Evolutionary conservation across 2,113 vertebrate species (phyloP), one percentile per base, ranked within the genome.

Genomic region (Thinocorus orbignyianus): DNA sequence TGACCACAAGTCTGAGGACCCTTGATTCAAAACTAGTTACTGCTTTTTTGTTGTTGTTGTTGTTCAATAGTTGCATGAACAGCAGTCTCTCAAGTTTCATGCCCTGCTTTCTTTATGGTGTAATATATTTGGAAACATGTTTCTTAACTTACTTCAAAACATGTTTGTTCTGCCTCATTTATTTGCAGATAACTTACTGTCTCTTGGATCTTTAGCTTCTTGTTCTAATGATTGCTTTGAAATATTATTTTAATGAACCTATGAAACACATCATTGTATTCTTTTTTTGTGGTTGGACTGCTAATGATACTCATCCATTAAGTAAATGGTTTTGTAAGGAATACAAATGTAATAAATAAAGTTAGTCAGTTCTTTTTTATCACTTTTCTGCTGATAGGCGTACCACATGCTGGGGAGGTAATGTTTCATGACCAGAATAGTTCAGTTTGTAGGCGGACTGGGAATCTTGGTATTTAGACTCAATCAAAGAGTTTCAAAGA

Each of bases 271-370:
- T 99, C 98, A 98, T 98, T 98, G 97, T 97, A 98, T 98, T 98
- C 96, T 98, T 98, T 98, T 98, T 98, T 98, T 98, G 98, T 98
- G 97, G 98, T 98, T 98, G 98, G 98, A 98, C 98, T 98, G 95
- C 97, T 99, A 99, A 99, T 99, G 98, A 98, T 98, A 98, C 97
- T 98, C 98, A 99, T 99, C 98, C 98, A 99, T 99, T 99, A 99
- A 98, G 97, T 98, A 99, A 99, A 99, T 99, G 98, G 98, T 98
- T 98, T 98, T 98, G 98, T 98, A 98, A 98, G 98, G 97, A 98
- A 97, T 98, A 97, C 97, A 98, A 98, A 98, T 98, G 98, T 98
- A 98, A 98, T 98, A 98, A 98, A 98, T 98, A 98, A 98, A 98
- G 98, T 98, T 98, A 95, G 96, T 97, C 95, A 93, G 96, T 96